Evolutionary conservation across 2,797 vertebrate genomes (phyloP), one percentile per base, ranked within the genome.

Genomic region (Nyctalus aviator): DNA sequence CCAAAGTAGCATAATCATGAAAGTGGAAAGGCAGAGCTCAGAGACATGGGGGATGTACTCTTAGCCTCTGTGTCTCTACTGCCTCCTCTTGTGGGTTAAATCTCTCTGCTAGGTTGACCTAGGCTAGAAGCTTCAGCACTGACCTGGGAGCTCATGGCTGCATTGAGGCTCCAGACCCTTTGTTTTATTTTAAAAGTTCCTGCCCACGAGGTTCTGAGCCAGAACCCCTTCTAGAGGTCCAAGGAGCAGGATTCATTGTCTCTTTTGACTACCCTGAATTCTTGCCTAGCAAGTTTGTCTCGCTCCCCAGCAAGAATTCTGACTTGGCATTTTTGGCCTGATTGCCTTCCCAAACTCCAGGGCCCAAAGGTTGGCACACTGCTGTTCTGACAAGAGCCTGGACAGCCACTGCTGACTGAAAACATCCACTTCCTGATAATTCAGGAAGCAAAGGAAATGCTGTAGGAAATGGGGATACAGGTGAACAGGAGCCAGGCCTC

Each of bases 261-360:
- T 46, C n/a, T 79, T 91, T 87, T 75, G 35, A 87, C 50, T 50
- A n/a, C 20, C 7, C 71, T 75, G 17, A 91, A 90, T 93, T 92
- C 37, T 32, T 27, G 27, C 23, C 62, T 64, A 82, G 25, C 57
- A 68, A 77, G 73, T 37, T 4, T 71, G 25, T 78, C 69, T 88
- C 11, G 1, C 10, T 96, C 41, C 71, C 30, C 37, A 78, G 30
- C n/a, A 75, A 94, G 17, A 90, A 55, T 41, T 73, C 57, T 85
- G 64, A 90, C 18, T 66, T 92, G 30, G 48, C 30, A n/a, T 41
- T 86, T 94, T 78, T 53, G 53, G 23, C 5, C 83, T 62, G 3
- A 86, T 37, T 88, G 27, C 50, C 71, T 88, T 77, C 35, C 57
- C n/a, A n/a, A 64, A 41, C 3, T 48, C 72, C 18, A 15, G 14